These are phyloP conservation scores for Perognathus longimembris DNA, from an alignment of 2,113 vertebrate genomes.

Conservation along the genomic window DNA sequence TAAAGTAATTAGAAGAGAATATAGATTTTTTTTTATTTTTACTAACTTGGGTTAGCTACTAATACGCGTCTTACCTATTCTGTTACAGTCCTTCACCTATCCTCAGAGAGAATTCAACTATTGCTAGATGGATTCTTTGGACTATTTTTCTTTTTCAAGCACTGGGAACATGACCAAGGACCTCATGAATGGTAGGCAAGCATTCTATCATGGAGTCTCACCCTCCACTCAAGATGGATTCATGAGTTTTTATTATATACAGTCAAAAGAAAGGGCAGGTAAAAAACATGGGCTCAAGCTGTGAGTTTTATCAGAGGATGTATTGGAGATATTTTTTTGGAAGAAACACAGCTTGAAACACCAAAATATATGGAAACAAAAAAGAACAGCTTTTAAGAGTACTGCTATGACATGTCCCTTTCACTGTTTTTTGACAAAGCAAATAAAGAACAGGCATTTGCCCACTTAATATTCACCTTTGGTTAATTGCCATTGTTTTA, in stretches of 20 bases:
- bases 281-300: neutral
- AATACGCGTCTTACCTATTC: neutral
- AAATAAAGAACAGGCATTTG: neutral
- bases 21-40: neutral
- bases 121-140: neutral
- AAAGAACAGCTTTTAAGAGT: neutral
- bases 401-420: neutral
- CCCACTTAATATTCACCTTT: neutral
- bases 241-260: neutral
- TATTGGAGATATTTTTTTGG: neutral
- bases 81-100: no score
- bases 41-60: neutral
- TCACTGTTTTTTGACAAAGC: neutral
- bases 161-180: no score
- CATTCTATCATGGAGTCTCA: no score
- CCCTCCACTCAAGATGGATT: neutral
- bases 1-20: neutral
- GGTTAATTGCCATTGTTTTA: neutral
- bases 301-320: neutral
- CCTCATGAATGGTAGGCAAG: no score
- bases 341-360: neutral
- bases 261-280: neutral
- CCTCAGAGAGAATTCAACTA: neutral
- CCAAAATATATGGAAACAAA: neutral
- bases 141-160: no score